phyloP scores from a whole-genome alignment of 2,113 vertebrate genomes.

The Etheostoma cragini region DNA sequence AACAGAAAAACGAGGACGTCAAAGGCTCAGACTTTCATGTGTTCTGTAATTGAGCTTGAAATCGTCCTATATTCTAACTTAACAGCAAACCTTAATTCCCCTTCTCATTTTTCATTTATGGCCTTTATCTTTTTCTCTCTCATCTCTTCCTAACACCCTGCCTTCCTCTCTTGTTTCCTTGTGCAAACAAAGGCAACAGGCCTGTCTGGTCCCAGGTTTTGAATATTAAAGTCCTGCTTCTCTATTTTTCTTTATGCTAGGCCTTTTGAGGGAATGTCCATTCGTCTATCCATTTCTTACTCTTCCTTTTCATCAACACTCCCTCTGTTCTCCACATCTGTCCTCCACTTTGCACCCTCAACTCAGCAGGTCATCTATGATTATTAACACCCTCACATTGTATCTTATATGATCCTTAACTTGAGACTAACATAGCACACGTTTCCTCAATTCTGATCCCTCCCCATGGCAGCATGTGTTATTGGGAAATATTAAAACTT shows the following conservation, averaged over 20 bases:
- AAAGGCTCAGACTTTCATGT: slow-evolving; percentile 40
- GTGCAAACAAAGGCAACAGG: slow-evolving; percentile 54
- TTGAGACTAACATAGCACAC: neutral
- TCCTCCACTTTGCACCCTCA: slow-evolving; percentile 37
- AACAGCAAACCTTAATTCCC: slow-evolving; percentile 45
- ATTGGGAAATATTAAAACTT: slow-evolving; percentile 37
- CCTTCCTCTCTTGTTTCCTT: slow-evolving; percentile 24
- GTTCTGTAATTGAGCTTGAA: slow-evolving; percentile 62
- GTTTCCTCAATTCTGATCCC: neutral
- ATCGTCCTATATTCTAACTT: slow-evolving; percentile 45
- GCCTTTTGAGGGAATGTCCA: slow-evolving; percentile 49
- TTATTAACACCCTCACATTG: slow-evolving; percentile 28
- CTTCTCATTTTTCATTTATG: slow-evolving; percentile 31
- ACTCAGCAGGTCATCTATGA: slow-evolving; percentile 11
- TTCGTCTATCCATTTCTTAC: neutral
- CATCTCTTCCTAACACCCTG: slow-evolving; percentile 1
- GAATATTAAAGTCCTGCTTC: slow-evolving; percentile 68
- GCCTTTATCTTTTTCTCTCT: slow-evolving; percentile 22
- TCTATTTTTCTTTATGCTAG: slow-evolving; percentile 55
- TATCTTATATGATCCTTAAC: neutral
- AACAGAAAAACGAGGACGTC: neutral
- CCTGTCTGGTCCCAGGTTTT: slow-evolving; percentile 46
- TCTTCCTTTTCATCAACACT: neutral
- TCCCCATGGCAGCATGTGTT: neutral
- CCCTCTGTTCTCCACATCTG: slow-evolving; percentile 36